Conservation (phyloP, 2,113 vertebrate species). For the Istiophorus platypterus region DNA sequence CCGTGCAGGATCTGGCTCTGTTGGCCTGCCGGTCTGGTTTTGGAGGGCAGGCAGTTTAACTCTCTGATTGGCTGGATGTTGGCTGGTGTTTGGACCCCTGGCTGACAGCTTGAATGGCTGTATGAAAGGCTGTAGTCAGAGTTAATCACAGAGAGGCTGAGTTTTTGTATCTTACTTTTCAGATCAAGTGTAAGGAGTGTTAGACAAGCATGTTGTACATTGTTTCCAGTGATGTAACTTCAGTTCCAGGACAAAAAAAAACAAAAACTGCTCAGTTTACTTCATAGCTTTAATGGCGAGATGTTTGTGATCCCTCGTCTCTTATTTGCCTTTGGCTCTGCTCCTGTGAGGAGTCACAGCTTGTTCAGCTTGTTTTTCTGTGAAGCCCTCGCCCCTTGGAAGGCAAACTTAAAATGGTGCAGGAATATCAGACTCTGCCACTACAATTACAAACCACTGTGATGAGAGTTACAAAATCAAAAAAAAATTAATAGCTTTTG, state of each 20-base stretch:
- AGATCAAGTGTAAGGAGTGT: neutral
- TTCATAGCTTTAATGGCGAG: neutral
- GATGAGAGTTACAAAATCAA: too few relatives aligned
- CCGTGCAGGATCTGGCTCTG: slow-evolving; percentile 4
- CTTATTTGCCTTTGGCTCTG: neutral
- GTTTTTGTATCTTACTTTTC: neutral
- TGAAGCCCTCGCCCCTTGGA: neutral
- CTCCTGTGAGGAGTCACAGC: neutral
- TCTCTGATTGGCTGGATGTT: slow-evolving; percentile 9
- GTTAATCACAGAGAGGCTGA: neutral
- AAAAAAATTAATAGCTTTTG: too few relatives aligned
- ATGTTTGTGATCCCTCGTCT: neutral
- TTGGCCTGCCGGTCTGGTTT: neutral
- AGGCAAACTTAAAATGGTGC: neutral
- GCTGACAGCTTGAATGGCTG: neutral
- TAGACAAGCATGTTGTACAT: neutral
- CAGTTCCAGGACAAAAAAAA: neutral
- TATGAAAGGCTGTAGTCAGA: neutral
- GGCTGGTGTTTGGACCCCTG: neutral
- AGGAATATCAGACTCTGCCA: neutral
- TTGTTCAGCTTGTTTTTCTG: neutral
- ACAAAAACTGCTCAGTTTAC: neutral
- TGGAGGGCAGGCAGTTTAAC: neutral
- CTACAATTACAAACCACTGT: too few relatives aligned
- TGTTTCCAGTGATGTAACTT: neutral